Evolutionary conservation across 2,113 vertebrate species (phyloP).

Genomic region (Pavo muticus): DNA sequence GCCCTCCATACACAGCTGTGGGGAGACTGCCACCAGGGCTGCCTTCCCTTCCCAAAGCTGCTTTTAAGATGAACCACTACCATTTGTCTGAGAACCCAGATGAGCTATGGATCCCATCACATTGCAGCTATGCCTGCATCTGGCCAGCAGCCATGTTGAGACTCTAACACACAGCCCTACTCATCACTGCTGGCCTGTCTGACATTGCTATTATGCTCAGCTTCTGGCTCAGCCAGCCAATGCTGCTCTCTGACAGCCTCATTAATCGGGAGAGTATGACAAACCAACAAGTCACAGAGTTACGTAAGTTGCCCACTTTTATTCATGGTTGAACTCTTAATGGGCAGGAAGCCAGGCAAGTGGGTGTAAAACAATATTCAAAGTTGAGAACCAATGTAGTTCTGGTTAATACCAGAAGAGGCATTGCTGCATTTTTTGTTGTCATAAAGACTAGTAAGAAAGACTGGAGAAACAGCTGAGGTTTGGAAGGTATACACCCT

Average conservation of each 20-base stretch:
- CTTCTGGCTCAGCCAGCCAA: not conserved
- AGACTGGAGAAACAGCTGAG: not conserved
- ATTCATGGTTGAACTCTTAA: not conserved
- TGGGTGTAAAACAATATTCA: not conserved
- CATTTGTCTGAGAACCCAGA: not conserved
- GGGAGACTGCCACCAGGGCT: not conserved
- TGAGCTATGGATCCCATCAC: fast-evolving
- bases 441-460: not conserved
- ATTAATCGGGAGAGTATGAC: not conserved
- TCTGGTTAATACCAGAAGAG: not conserved
- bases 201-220: not conserved
- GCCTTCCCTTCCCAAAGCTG: not conserved
- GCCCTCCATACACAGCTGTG: not conserved
- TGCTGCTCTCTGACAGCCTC: not conserved
- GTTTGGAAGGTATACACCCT: not conserved
- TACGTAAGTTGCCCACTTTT: not conserved
- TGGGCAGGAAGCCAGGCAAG: not conserved
- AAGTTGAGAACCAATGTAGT: not conserved
- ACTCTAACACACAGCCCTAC: not conserved
- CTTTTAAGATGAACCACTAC: not conserved
- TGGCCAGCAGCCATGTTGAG: not conserved
- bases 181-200: fast-evolving
- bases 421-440: not conserved
- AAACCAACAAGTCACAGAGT: not conserved
- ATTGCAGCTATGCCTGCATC: fast-evolving